Evolutionary conservation across 2,888 invertebrate species (phyloP).

Genomic region (Adineta ricciae): DNA sequence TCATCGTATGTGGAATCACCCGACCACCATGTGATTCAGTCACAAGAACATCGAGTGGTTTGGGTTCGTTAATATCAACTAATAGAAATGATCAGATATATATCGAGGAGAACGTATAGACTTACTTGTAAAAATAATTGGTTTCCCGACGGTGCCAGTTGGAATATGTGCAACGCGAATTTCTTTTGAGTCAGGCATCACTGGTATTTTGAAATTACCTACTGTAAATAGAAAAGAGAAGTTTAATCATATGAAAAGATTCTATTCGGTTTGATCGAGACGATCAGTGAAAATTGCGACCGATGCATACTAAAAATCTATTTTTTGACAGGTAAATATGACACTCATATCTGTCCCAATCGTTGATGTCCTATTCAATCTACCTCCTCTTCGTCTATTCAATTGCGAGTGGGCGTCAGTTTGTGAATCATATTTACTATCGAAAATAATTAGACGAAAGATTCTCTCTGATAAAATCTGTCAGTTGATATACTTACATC

Average conservation of each 20-base stretch:
- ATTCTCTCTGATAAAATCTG: not conserved
- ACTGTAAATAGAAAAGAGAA: not conserved
- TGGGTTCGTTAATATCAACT: not conserved
- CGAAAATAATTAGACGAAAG: not conserved
- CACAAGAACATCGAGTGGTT: not conserved
- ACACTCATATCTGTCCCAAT: no score
- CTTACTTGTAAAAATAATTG: not conserved
- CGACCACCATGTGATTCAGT: constrained; percentile 11
- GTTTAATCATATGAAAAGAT: no score
- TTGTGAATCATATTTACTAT: not conserved
- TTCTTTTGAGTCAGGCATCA: not conserved
- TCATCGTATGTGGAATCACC: not conserved
- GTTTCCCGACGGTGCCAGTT: not conserved
- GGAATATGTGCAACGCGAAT: not conserved
- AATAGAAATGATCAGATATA: not conserved
- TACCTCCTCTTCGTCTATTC: no score
- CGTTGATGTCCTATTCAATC: no score
- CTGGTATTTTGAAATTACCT: not conserved
- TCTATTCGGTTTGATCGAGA: no score
- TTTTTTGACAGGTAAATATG: no score
- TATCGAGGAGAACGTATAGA: no score
- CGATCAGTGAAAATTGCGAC: no score
- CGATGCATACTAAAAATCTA: no score
- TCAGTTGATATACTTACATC: not conserved
- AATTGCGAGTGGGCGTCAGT: no score